phyloP scores from a whole-genome alignment of 37 sponge, comb jelly and placozoan species.

The Ephydatia muelleri region DNA sequence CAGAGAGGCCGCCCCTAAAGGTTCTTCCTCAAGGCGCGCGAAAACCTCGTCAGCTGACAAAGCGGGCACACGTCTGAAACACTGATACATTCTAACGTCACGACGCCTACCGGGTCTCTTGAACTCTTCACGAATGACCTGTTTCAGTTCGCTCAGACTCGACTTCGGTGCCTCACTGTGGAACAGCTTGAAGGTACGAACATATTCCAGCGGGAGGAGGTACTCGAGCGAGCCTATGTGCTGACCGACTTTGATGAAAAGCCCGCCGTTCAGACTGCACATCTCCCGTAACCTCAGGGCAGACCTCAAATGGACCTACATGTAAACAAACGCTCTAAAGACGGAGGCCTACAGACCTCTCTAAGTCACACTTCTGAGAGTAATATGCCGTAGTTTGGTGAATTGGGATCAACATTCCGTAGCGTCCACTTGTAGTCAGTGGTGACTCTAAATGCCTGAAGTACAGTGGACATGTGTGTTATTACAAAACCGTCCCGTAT shows the following conservation, averaged over 20 bases:
- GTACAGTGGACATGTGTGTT: background rate
- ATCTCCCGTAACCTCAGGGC: conserved; percentile 70
- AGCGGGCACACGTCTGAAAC: background rate
- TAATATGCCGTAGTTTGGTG: conserved; percentile 23
- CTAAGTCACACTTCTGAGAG: conserved; percentile 45
- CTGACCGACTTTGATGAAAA: conserved; percentile 94
- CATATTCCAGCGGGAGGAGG: conserved; percentile 88
- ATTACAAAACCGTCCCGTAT: background rate
- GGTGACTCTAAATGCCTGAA: conserved; percentile 43
- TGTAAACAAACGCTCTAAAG: background rate
- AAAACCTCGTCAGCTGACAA: conserved; percentile 66
- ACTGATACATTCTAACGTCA: background rate
- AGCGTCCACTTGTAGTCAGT: conserved; percentile 66
- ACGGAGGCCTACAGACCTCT: background rate
- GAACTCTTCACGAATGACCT: conserved; percentile 78
- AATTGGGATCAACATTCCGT: conserved; percentile 10
- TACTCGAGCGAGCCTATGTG: conserved; percentile 92
- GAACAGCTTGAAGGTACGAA: conserved; percentile 83
- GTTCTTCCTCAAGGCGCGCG: conserved; percentile 56
- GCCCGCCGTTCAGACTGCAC: conserved; percentile 86
- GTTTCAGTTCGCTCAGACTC: conserved; percentile 48
- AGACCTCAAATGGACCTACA: conserved; percentile 75
- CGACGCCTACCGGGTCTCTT: conserved; percentile 38
- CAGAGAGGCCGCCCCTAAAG: conserved; percentile 87
- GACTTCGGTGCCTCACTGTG: conserved; percentile 87